phyloP scores from a whole-genome alignment of 23 tunicate genomes.

The Clavelina lepadiformis region DNA sequence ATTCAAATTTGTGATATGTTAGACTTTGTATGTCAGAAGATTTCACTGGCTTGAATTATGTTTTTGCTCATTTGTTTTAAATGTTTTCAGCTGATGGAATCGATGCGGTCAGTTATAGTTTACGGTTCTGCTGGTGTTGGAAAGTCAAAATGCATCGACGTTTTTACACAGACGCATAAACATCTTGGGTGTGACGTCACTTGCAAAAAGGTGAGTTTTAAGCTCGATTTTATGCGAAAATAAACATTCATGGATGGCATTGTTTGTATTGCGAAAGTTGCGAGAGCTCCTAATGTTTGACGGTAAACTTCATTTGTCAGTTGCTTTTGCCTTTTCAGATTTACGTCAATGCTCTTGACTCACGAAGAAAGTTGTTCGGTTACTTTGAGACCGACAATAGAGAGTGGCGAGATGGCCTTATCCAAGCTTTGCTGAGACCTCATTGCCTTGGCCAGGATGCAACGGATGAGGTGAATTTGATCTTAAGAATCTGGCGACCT shows the following conservation, averaged over 20 bases:
- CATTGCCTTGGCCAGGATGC: constrained; percentile 54
- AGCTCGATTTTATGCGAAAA: background rate
- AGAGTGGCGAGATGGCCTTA: constrained; percentile 85
- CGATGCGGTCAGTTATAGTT: constrained; percentile 57
- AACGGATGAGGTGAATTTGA: too few species aligned
- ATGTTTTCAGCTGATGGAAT: constrained; percentile 42
- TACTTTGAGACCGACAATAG: constrained; percentile 62
- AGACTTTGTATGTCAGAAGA: background rate
- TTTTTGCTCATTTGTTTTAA: too few species aligned
- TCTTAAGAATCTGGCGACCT: too few species aligned
- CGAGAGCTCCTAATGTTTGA: background rate
- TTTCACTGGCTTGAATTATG: too few species aligned
- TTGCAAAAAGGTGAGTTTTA: constrained; percentile 37
- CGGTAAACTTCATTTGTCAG: background rate
- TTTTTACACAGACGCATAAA: constrained; percentile 53
- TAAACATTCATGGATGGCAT: background rate
- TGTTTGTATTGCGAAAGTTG: background rate
- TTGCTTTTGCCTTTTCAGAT: constrained; percentile 29
- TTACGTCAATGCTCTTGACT: constrained; percentile 77
- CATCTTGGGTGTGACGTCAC: constrained; percentile 49
- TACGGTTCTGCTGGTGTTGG: constrained; percentile 69
- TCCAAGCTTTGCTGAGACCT: constrained; percentile 64
- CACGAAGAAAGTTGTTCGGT: constrained; percentile 62
- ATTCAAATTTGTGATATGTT: background rate
- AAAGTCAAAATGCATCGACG: constrained; percentile 58